Evolutionary conservation across 2,888 invertebrate genomes (phyloP).

Genomic region (Bhutanitis thaidina): DNA sequence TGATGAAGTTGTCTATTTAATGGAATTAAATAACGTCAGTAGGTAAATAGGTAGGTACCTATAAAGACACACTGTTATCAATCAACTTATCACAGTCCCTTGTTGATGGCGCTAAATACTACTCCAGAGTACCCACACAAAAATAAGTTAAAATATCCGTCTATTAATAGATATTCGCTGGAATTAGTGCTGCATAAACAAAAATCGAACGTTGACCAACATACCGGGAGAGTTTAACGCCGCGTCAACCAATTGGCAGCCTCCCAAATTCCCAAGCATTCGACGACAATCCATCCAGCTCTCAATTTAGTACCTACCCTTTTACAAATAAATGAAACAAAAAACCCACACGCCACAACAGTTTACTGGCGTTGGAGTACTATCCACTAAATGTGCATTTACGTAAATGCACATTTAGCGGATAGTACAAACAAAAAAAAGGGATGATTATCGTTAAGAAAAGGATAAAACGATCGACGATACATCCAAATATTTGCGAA

Average conservation of each 20-base stretch:
- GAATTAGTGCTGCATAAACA: constrained; percentile 51
- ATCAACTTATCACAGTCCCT: too few relatives aligned
- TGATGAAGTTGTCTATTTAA: constrained; percentile 6
- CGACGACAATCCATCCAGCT: constrained; percentile 60
- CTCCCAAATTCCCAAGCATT: constrained; percentile 67
- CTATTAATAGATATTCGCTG: constrained; percentile 13
- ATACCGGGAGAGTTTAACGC: constrained; percentile 64
- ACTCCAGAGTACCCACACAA: not conserved
- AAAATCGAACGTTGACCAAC: constrained; percentile 64
- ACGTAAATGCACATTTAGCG: too few relatives aligned
- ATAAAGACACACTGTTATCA: too few relatives aligned
- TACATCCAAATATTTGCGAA: too few relatives aligned
- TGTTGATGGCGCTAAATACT: not conserved
- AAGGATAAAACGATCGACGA: too few relatives aligned
- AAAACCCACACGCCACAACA: constrained; percentile 26
- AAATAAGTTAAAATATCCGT: constrained; percentile 1
- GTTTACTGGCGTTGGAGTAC: too few relatives aligned
- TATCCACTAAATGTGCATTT: too few relatives aligned
- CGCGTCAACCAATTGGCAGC: constrained; percentile 61
- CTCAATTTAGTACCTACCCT: constrained; percentile 40
- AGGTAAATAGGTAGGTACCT: too few relatives aligned
- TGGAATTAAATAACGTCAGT: too few relatives aligned
- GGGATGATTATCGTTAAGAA: too few relatives aligned
- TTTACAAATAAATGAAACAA: constrained; percentile 50
- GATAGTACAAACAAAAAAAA: too few relatives aligned